Percentiles rank a stretch among this genome's conserved stretches.
phyloP scores from a whole-genome alignment of 2,888 invertebrate species.

The Alsophila aescularia region DNA sequence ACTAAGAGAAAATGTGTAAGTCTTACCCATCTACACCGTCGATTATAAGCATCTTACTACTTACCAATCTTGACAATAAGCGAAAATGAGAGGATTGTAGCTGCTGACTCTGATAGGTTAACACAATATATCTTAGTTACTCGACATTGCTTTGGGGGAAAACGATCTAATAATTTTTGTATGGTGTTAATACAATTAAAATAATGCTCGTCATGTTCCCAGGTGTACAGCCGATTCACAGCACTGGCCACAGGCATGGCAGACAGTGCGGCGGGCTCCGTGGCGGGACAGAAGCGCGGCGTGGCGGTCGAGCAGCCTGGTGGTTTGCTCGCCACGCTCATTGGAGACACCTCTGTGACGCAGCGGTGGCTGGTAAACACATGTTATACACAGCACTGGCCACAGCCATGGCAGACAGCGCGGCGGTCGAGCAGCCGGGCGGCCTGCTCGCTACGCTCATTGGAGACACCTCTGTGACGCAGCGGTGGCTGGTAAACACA shows the following conservation, averaged over 20 bases:
- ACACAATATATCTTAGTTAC: too few species aligned
- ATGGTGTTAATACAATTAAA: too few species aligned
- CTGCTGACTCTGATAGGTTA: too few species aligned
- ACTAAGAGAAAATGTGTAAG: too few species aligned
- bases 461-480: conserved; percentile 98
- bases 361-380: conserved; percentile 97
- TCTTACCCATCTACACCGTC: too few species aligned
- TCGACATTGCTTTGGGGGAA: too few species aligned
- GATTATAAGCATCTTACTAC: too few species aligned
- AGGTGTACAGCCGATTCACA: conserved; percentile 92
- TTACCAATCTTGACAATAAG: too few species aligned
- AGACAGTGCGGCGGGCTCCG: conserved; percentile 97
- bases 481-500: conserved; percentile 95
- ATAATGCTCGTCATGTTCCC: conserved; percentile 4
- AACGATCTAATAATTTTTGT: too few species aligned
- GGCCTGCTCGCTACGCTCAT: conserved; percentile 96
- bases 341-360: conserved; percentile 98
- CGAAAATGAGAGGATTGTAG: too few species aligned
- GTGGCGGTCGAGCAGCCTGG: conserved; percentile 98
- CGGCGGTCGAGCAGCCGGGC: conserved; percentile 96
- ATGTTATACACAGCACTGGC: neutral
- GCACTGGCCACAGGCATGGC: conserved; percentile 96
- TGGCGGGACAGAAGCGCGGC: conserved; percentile 97
- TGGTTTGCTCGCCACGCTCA: conserved; percentile 95
- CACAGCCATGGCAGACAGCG: conserved; percentile 92